Conservation (phyloP, 2,888 invertebrate genomes). For the Desoria tigrina region DNA sequence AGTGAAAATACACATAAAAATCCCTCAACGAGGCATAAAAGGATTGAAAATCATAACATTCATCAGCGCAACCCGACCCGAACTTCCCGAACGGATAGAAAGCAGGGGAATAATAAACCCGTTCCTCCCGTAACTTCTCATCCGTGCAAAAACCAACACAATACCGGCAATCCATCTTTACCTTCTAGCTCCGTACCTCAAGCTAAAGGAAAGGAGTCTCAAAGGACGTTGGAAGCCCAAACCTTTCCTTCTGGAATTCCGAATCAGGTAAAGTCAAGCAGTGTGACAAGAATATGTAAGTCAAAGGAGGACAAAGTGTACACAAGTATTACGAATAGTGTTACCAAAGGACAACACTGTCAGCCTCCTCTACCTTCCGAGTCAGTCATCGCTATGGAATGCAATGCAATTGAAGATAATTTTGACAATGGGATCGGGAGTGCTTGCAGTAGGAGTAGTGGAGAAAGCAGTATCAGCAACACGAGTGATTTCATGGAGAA, state of each 20-base stretch:
- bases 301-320: background rate
- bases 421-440: constrained; percentile 46
- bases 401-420: constrained; percentile 48
- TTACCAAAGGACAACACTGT: constrained; percentile 24
- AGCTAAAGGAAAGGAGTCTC: background rate
- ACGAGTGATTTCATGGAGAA: constrained; percentile 29
- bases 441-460: constrained; percentile 33
- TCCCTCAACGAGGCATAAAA: background rate
- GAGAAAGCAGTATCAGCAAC: constrained; percentile 30
- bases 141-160: too few species aligned
- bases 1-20: background rate
- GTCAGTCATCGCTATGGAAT: constrained; percentile 48
- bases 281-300: background rate
- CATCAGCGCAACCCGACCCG: background rate
- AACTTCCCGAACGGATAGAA: background rate
- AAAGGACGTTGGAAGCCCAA: background rate
- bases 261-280: background rate
- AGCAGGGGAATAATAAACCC: background rate
- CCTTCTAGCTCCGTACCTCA: too few species aligned
- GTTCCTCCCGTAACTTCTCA: too few species aligned
- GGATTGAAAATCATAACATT: background rate
- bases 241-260: constrained; percentile 3
- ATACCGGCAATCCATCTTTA: too few species aligned
- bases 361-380: constrained; percentile 27
- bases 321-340: background rate